These are phyloP conservation scores for Onychostoma macrolepis DNA, from an alignment of 2,113 vertebrate genomes.

Conservation along the genomic window DNA sequence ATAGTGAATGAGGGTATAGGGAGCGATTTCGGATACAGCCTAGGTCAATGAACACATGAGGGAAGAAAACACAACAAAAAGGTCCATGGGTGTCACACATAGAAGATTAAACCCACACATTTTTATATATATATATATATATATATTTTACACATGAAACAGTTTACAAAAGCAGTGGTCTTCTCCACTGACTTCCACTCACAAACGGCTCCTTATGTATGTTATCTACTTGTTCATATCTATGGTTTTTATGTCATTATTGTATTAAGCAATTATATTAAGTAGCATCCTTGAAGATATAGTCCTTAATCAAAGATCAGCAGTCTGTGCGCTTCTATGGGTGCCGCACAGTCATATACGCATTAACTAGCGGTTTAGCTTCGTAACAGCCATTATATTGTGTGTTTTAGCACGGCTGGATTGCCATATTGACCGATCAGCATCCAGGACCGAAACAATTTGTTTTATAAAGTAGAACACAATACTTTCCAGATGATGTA, in stretches of 20 bases:
- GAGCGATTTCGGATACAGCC: too few species aligned
- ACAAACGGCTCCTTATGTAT: not conserved
- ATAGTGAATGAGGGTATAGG: too few species aligned
- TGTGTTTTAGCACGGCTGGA: conserved; percentile 1
- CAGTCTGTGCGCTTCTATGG: not conserved
- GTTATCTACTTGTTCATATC: not conserved
- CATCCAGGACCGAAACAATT: not conserved
- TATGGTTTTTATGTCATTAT: not conserved
- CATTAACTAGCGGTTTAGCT: not conserved
- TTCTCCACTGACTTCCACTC: not conserved
- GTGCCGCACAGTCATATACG: not conserved
- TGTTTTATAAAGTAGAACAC: conserved; percentile 17
- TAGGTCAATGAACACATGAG: too few species aligned
- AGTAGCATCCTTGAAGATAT: not conserved
- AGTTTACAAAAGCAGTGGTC: too few species aligned
- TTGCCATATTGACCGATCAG: not conserved
- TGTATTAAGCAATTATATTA: not conserved
- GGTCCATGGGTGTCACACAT: not conserved
- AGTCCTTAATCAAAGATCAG: not conserved
- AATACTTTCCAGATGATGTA: not conserved
- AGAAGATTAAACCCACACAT: not conserved
- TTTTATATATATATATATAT: not conserved
- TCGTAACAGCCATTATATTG: not conserved
- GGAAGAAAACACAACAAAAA: too few species aligned
- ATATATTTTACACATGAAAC: too few species aligned